A percentile compares a stretch with the other conserved stretches of the same genome.
Conservation (phyloP, 1,140 invertebrate species). For the Anastatus disparis region DNA sequence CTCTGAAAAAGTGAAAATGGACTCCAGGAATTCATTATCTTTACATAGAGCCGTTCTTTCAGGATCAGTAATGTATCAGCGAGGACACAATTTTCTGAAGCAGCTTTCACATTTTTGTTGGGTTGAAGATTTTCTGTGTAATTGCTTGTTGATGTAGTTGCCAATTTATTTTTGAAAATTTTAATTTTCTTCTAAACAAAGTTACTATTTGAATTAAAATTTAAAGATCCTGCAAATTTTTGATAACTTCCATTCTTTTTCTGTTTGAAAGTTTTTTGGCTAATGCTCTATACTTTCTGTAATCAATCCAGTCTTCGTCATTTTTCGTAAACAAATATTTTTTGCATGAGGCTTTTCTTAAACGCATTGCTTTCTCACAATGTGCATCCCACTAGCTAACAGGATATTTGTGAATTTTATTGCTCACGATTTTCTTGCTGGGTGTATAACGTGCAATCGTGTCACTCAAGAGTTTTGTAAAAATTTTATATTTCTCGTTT, state of each 20-base stretch:
- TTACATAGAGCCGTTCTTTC: neutral
- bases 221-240: conserved; percentile 8
- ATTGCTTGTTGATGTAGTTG: neutral
- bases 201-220: neutral
- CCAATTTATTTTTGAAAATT: neutral
- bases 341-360: neutral
- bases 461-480: neutral
- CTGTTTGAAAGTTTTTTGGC: conserved; percentile 16
- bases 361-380: conserved; percentile 14
- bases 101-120: neutral
- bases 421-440: neutral
- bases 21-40: neutral
- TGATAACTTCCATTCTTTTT: conserved; percentile 8
- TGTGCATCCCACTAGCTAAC: conserved; percentile 25
- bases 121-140: neutral
- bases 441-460: neutral
- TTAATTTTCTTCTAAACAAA: neutral
- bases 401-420: neutral
- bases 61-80: neutral
- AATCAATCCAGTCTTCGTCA: neutral
- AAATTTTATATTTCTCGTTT: neutral
- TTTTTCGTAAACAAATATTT: conserved; percentile 1
- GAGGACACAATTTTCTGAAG: conserved; percentile 1
- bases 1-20: conserved; percentile 8
- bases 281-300: neutral